Conservation (phyloP, 2,888 invertebrate genomes). For the Apamea anceps region DNA sequence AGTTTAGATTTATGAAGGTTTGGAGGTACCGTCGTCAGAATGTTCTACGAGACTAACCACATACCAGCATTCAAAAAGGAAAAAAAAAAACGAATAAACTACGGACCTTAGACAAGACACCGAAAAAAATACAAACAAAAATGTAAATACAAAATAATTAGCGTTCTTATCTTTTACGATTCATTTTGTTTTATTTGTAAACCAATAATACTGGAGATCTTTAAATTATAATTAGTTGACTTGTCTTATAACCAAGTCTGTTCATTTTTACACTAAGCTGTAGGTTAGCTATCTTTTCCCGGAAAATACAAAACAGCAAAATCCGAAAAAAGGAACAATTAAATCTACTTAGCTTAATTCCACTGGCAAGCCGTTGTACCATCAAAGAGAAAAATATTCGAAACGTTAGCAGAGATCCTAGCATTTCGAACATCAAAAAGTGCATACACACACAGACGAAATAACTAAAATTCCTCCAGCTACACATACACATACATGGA, state of each 20-base stretch:
- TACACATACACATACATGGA: constrained; percentile 61
- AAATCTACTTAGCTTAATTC: constrained; percentile 11
- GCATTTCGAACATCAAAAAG: constrained; percentile 63
- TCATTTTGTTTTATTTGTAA: not conserved
- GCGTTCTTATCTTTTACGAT: not conserved
- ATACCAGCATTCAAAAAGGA: not conserved
- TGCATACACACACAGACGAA: constrained; percentile 52
- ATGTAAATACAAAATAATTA: not conserved
- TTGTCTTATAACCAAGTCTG: not conserved
- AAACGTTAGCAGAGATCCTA: constrained; percentile 60
- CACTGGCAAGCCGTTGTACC: not conserved
- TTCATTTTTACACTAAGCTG: not conserved
- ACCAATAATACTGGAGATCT: not conserved
- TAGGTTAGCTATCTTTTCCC: not conserved
- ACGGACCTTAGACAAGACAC: not conserved
- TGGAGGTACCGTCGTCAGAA: not conserved
- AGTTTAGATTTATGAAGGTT: not conserved
- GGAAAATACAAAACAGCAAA: not conserved
- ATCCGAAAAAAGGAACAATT: not conserved
- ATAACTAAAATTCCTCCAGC: constrained; percentile 62
- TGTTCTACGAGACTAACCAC: not conserved
- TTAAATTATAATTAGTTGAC: not conserved
- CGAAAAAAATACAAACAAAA: not conserved
- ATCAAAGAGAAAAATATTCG: constrained; percentile 65
- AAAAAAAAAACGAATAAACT: not conserved